phyloP scores from a whole-genome alignment of 2,797 vertebrate species.

The Acanthurus lineatus region DNA sequence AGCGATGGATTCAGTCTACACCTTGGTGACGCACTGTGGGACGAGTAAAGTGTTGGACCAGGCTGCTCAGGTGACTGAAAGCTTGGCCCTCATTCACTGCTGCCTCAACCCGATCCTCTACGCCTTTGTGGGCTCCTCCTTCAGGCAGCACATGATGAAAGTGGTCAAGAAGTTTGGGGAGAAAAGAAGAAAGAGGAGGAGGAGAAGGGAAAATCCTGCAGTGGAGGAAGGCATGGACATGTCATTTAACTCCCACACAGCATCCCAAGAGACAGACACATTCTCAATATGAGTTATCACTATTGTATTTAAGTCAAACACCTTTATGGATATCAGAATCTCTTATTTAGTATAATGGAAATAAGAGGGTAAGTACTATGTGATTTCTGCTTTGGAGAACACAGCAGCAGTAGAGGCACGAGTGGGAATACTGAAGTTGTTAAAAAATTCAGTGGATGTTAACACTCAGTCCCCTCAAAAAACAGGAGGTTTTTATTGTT shows the following conservation, averaged over 20 bases:
- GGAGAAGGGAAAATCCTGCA: slow-evolving; percentile 28
- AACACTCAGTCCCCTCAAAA: not conserved
- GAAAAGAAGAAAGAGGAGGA: slow-evolving; percentile 51
- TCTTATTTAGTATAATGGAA: not conserved
- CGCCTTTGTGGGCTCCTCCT: slow-evolving; percentile 89
- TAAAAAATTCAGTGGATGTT: no score
- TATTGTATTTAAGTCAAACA: not conserved
- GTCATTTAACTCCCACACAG: slow-evolving; percentile 76
- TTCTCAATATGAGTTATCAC: slow-evolving; percentile 77
- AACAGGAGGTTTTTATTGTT: not conserved
- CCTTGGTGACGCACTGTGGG: slow-evolving; percentile 87
- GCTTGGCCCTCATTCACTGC: slow-evolving; percentile 91
- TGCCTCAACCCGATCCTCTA: slow-evolving; percentile 95
- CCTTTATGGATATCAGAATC: not conserved
- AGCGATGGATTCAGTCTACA: slow-evolving; percentile 88
- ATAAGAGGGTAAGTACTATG: not conserved
- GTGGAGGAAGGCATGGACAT: slow-evolving; percentile 74
- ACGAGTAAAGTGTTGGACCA: slow-evolving; percentile 89
- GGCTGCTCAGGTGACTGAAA: slow-evolving; percentile 89
- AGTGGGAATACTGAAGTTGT: not conserved
- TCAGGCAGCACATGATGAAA: slow-evolving; percentile 88
- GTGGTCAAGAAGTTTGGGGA: slow-evolving; percentile 85
- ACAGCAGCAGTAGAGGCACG: not conserved
- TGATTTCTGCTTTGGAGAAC: not conserved
- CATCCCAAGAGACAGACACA: slow-evolving; percentile 79